Evolutionary conservation across 2,888 invertebrate genomes (phyloP).

Genomic region (Agrochola macilenta): DNA sequence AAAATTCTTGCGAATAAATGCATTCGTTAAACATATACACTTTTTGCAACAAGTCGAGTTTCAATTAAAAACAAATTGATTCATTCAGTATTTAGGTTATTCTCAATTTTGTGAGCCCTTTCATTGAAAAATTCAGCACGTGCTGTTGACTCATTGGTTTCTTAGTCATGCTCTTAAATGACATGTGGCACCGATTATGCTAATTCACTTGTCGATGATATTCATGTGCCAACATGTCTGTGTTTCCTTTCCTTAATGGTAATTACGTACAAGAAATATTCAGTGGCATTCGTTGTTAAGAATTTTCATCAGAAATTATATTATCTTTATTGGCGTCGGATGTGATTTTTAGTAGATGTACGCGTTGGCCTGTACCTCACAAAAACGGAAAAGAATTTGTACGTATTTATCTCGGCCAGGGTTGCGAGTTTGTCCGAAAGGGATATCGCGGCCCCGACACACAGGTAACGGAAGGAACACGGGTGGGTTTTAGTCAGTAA

Average conservation of each 20-base stretch:
- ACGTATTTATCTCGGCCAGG: too few species aligned
- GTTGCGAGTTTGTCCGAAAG: too few species aligned
- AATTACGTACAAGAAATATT: constrained; percentile 23
- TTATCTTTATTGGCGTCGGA: neutral
- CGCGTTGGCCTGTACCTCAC: neutral
- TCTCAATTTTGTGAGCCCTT: constrained; percentile 30
- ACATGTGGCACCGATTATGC: constrained; percentile 60
- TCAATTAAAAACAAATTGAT: neutral
- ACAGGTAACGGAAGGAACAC: too few species aligned
- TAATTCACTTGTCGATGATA: constrained; percentile 60
- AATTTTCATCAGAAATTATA: constrained; percentile 9
- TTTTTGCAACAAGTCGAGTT: neutral
- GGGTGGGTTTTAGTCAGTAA: too few species aligned
- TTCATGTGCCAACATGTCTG: constrained; percentile 44
- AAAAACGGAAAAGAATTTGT: neutral
- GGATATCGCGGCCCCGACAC: too few species aligned
- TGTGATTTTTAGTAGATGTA: neutral
- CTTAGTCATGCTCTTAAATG: constrained; percentile 55
- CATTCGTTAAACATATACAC: neutral
- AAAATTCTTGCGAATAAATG: neutral
- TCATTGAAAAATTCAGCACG: constrained; percentile 56
- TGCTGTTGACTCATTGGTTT: constrained; percentile 52
- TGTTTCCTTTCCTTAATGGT: constrained; percentile 53
- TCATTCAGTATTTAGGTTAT: neutral
- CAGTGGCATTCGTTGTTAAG: neutral